Evolutionary conservation across 2,113 vertebrate species (phyloP), one percentile per base, ranked within the genome.

Genomic region (Gorsachius goisagi): DNA sequence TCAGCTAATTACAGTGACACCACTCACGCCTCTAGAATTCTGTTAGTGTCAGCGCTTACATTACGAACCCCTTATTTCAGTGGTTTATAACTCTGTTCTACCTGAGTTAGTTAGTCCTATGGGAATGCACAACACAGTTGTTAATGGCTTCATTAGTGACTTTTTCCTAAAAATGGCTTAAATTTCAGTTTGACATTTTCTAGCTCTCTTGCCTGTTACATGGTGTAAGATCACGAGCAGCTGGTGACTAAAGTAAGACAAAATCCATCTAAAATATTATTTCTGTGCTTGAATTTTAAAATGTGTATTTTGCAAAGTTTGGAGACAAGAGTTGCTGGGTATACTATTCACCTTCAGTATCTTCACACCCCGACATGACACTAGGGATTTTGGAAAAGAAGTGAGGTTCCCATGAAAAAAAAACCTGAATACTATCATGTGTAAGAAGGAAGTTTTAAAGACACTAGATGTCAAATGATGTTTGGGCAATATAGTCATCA

Each of bases 1-100:
- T 90, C 33, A 83, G 67, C 60, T 95, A 96, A 96, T 95, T 94
- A 81, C 49, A 88, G 44, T 78, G 85, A 88, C 64, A 94, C 44
- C 45, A 72, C 26, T 60, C 72, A 47, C 39, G 35, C 7, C 20
- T 90, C 49, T 66, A 88, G 20, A 81, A 58, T 78, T 90, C 67
- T 86, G 72, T 81, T 72, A 72, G 76, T 81, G 79, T 62, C 88
- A 91, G 77, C 0, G 0, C 15, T 95, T 91, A 88, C 21, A 53
- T 63, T 77, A 89, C 1, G 3, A 83, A 66, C 19, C 18, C 45
- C 23, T 80, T 58, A 49, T 88, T 89, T 76, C 53, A 85, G 53
- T 21, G 20, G 6, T 76, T 96, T 79, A 32, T 62, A 85, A 81
- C 63, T 75, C 63, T 75, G 23, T 62, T 86, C 44, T 53, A 3